Evolutionary conservation across 1,140 invertebrate species (phyloP).

Genomic region (Dysdera silvatica): DNA sequence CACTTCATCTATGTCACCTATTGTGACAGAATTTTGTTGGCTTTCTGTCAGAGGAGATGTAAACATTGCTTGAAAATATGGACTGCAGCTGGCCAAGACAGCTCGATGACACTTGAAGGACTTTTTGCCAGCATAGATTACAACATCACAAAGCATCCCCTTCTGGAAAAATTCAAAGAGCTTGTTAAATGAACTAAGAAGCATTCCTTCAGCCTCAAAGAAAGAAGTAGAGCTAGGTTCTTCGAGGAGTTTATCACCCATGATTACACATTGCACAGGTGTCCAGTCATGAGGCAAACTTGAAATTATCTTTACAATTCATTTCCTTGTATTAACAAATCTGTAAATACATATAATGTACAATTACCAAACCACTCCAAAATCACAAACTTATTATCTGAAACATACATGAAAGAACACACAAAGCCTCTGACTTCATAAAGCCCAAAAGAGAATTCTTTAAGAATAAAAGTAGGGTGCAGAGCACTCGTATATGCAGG

Average conservation of each 20-base stretch:
- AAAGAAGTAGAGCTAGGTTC: constrained; percentile 5
- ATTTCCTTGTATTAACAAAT: too few species aligned
- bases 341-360: too few species aligned
- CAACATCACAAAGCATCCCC: constrained; percentile 26
- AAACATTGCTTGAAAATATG: constrained; percentile 71
- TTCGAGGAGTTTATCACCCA: constrained; percentile 26
- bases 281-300: too few species aligned
- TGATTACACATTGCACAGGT: constrained; percentile 4
- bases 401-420: too few species aligned
- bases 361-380: too few species aligned
- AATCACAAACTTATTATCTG: too few species aligned
- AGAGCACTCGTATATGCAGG: too few species aligned
- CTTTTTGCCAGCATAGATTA: constrained; percentile 50
- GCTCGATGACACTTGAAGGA: constrained; percentile 61
- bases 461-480: too few species aligned
- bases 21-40: constrained; percentile 53
- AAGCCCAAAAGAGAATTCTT: too few species aligned
- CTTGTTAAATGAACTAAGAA: constrained; percentile 25
- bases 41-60: constrained; percentile 61
- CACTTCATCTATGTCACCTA: constrained; percentile 61
- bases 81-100: constrained; percentile 61
- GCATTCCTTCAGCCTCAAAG: constrained; percentile 22
- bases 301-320: too few species aligned
- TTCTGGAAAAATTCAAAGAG: constrained; percentile 25
- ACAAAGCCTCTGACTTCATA: too few species aligned